Evolutionary conservation across 2,797 vertebrate genomes (phyloP).

Genomic region (Amblyopsis hoosieri): DNA sequence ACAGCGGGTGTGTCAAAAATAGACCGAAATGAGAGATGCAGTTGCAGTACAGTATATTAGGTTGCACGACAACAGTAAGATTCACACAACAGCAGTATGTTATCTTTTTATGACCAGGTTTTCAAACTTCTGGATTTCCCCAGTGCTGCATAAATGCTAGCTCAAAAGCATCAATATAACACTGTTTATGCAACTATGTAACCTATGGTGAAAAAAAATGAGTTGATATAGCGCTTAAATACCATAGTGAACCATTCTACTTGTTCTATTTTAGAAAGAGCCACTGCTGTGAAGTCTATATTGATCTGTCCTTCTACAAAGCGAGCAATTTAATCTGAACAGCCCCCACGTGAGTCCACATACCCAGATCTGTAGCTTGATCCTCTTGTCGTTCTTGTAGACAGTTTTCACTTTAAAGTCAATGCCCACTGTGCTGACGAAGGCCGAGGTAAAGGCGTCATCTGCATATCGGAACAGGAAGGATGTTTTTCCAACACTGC

Average conservation of each 20-base stretch:
- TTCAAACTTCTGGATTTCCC: too few species aligned
- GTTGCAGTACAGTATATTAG: background rate
- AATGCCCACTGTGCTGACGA: constrained; percentile 97
- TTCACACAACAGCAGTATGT: background rate
- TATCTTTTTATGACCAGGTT: background rate
- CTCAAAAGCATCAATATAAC: too few species aligned
- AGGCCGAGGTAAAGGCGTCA: constrained; percentile 96
- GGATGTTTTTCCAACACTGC: constrained; percentile 96
- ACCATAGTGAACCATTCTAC: constrained; percentile 1
- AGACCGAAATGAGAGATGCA: constrained; percentile 5
- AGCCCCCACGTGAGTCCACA: constrained; percentile 13
- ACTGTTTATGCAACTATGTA: too few species aligned
- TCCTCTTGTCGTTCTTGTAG: constrained; percentile 98
- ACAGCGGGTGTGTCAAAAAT: constrained; percentile 8
- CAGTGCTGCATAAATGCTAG: too few species aligned
- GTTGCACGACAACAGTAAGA: constrained; percentile 1
- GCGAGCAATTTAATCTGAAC: background rate
- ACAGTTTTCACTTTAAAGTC: constrained; percentile 99
- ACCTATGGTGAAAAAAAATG: background rate
- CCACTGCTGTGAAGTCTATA: background rate
- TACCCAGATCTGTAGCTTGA: constrained; percentile 99
- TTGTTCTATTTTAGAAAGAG: constrained; percentile 11
- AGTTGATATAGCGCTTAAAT: constrained; percentile 14
- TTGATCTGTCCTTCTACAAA: background rate
- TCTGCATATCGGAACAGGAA: constrained; percentile 97